phyloP scores from a whole-genome alignment of 1,140 invertebrate genomes.

The Pentalonia nigronervosa region DNA sequence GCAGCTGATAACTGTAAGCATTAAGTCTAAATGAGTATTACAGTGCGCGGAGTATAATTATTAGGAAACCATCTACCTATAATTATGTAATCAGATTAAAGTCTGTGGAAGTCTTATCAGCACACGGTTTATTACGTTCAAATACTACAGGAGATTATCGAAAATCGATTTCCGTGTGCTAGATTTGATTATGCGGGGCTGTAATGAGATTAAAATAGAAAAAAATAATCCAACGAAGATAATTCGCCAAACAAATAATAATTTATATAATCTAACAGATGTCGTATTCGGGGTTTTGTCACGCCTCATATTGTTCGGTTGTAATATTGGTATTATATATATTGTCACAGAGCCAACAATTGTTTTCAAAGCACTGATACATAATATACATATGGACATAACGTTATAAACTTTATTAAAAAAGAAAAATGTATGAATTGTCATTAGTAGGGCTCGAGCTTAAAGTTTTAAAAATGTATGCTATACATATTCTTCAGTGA shows the following conservation, averaged over 20 bases:
- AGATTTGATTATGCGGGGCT: neutral
- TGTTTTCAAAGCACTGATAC: neutral
- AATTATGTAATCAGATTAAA: neutral
- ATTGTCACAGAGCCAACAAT: neutral
- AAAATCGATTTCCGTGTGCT: neutral
- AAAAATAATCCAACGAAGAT: neutral
- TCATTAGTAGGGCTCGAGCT: neutral
- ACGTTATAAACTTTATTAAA: neutral
- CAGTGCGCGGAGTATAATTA: neutral
- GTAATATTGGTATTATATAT: neutral
- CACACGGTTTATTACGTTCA: neutral
- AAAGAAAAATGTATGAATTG: neutral
- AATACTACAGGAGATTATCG: neutral
- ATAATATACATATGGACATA: neutral
- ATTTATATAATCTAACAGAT: neutral
- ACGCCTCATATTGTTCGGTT: neutral
- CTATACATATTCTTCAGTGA: neutral
- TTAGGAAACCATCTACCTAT: neutral
- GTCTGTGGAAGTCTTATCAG: neutral
- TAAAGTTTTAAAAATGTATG: neutral
- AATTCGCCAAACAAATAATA: neutral
- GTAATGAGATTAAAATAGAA: neutral
- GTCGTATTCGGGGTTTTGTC: neutral
- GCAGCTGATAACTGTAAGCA: neutral
- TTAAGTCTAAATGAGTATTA: neutral